These are phyloP conservation scores for Coleophora flavipennella DNA, from an alignment of 2,888 invertebrate species.

Conservation along the genomic window DNA sequence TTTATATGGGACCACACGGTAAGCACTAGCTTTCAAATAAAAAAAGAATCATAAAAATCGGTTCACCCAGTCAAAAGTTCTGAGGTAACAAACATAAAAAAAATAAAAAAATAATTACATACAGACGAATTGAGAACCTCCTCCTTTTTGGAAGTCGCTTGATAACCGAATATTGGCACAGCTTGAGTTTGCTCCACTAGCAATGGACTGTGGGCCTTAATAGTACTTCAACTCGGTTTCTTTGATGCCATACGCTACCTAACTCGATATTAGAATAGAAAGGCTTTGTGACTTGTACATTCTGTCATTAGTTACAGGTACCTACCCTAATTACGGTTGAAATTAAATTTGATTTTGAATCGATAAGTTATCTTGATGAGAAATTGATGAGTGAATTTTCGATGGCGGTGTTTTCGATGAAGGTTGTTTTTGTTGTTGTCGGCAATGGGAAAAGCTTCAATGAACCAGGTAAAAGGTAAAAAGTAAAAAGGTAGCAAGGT, in stretches of 20 bases:
- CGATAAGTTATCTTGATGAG: constrained; percentile 9
- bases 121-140: too few species aligned
- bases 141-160: constrained; percentile 3
- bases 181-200: constrained; percentile 13
- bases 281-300: constrained; percentile 30
- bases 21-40: too few species aligned
- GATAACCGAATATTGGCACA: too few species aligned
- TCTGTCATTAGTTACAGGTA: constrained; percentile 20
- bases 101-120: too few species aligned
- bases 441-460: too few species aligned
- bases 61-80: too few species aligned
- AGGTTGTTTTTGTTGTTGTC: not conserved
- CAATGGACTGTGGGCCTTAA: constrained; percentile 5
- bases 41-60: too few species aligned
- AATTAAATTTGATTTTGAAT: constrained; percentile 12
- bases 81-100: too few species aligned
- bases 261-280: constrained; percentile 22
- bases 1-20: too few species aligned
- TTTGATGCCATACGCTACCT: constrained; percentile 39
- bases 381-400: constrained; percentile 7
- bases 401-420: not conserved
- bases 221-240: constrained; percentile 27
- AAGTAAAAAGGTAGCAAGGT: too few species aligned
- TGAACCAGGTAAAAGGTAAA: too few species aligned
- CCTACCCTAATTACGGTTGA: constrained; percentile 3